A percentile compares a stretch with the other conserved stretches of the same genome.
phyloP scores from a whole-genome alignment of 92 coral and sea anemone genomes.

The Palythoa grandis region DNA sequence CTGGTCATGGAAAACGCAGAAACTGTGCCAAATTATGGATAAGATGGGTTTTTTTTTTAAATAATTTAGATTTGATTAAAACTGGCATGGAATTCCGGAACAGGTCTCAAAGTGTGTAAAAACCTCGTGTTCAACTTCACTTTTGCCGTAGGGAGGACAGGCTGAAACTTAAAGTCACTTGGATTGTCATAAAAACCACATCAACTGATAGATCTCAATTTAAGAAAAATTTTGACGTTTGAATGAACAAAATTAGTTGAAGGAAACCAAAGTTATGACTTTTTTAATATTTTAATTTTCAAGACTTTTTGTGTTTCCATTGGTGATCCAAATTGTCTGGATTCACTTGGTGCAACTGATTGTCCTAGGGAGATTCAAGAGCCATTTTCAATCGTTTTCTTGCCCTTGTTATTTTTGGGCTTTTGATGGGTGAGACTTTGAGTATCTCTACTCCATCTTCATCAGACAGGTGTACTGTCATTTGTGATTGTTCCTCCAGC shows the following conservation, averaged over 20 bases:
- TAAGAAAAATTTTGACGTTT: background rate
- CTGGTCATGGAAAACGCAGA: background rate
- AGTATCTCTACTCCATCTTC: too few species aligned
- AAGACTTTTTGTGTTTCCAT: too few species aligned
- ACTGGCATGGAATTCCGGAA: background rate
- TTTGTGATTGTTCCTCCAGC: too few species aligned
- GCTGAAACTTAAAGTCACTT: background rate
- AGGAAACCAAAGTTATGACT: constrained; percentile 14
- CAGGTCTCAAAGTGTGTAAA: background rate
- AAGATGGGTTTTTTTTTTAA: background rate
- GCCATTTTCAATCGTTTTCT: too few species aligned
- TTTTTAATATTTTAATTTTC: background rate
- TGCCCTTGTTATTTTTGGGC: too few species aligned
- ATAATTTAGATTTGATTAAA: background rate
- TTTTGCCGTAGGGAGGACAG: background rate
- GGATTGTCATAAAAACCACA: background rate
- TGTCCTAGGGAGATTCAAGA: too few species aligned
- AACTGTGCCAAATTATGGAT: background rate
- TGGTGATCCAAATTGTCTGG: too few species aligned
- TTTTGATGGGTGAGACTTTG: too few species aligned
- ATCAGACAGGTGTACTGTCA: too few species aligned
- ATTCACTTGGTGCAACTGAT: too few species aligned
- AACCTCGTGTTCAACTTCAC: too few species aligned
- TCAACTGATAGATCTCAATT: constrained; percentile 14
- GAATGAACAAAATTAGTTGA: background rate